Percentiles rank a stretch among this genome's conserved stretches.
Conservation (phyloP, 2,113 vertebrate genomes). For the Oryzias celebensis region DNA sequence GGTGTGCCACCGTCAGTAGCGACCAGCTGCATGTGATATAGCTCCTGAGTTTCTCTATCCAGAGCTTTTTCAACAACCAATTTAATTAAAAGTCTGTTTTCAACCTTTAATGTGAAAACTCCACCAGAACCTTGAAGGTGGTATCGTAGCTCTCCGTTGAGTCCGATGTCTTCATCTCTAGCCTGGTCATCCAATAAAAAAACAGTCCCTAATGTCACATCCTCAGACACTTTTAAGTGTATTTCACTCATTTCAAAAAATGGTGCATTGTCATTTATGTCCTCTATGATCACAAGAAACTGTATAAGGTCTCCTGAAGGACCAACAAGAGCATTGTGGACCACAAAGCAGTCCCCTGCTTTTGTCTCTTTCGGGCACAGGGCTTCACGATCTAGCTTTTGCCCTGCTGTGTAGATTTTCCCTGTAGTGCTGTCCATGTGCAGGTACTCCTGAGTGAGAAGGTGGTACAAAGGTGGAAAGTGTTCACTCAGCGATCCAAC, state of each 20-base stretch:
- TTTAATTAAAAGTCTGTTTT: constrained; percentile 35
- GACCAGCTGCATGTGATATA: constrained; percentile 64
- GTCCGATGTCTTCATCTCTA: constrained; percentile 66
- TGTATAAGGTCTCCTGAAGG: constrained; percentile 63
- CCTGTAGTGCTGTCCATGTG: constrained; percentile 68
- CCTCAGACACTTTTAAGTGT: constrained; percentile 68
- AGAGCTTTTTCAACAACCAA: constrained; percentile 64
- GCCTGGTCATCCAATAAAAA: constrained; percentile 71
- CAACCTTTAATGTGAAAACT: constrained; percentile 61
- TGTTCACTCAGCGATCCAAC: constrained; percentile 64
- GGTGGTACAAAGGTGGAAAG: constrained; percentile 66
- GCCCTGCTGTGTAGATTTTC: constrained; percentile 72
- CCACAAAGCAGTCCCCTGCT: constrained; percentile 61
- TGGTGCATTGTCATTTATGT: constrained; percentile 79
- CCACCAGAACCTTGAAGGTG: constrained; percentile 56
- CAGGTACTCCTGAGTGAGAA: constrained; percentile 67
- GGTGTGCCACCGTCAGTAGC: constrained; percentile 62
- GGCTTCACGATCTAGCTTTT: constrained; percentile 69
- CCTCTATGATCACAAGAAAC: constrained; percentile 70
- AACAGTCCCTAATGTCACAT: constrained; percentile 55
- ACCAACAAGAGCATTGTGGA: constrained; percentile 60
- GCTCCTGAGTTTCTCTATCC: constrained; percentile 70
- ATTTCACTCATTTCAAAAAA: constrained; percentile 70
- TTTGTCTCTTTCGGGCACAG: constrained; percentile 66
- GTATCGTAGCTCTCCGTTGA: constrained; percentile 71